Conservation (phyloP, 2,797 vertebrate species). For the Acanthurus tractus region DNA sequence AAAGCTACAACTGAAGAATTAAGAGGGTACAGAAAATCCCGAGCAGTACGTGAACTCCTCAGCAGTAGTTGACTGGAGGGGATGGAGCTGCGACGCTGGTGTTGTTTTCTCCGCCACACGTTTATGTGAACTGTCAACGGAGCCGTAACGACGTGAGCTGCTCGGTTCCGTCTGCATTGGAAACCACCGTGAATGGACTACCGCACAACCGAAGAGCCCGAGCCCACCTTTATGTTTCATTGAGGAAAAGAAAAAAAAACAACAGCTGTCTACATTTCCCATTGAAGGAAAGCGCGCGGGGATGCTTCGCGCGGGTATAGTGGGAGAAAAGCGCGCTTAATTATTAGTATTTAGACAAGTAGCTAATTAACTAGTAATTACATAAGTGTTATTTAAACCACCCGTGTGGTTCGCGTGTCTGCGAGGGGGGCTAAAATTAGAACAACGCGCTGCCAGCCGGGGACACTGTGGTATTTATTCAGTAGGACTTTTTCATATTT, state of each 20-base stretch:
- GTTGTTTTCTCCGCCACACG: constrained; percentile 66
- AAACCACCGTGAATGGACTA: constrained; percentile 51
- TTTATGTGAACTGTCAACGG: constrained; percentile 47
- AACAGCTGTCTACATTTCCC: constrained; percentile 32
- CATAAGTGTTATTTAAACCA: constrained; percentile 51
- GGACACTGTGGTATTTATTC: constrained; percentile 38
- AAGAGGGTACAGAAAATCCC: constrained; percentile 9
- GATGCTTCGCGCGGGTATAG: constrained; percentile 51
- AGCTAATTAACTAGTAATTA: constrained; percentile 67
- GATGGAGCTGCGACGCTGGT: constrained; percentile 62
- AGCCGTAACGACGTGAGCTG: constrained; percentile 46
- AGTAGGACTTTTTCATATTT: constrained; percentile 39
- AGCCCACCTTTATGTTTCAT: not conserved
- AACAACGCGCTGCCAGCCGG: constrained; percentile 13
- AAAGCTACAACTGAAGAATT: not conserved
- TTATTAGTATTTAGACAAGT: constrained; percentile 63
- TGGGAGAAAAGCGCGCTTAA: constrained; percentile 52
- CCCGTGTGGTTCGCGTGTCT: constrained; percentile 42
- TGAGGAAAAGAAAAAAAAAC: constrained; percentile 5
- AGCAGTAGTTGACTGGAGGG: constrained; percentile 65
- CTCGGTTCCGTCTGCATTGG: constrained; percentile 22
- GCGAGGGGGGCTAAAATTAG: constrained; percentile 50
- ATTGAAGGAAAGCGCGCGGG: constrained; percentile 42
- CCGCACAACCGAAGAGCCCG: not conserved
- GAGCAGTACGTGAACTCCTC: constrained; percentile 58